Evolutionary conservation across 2,888 invertebrate species (phyloP).

Genomic region (Eupsilia transversa): DNA sequence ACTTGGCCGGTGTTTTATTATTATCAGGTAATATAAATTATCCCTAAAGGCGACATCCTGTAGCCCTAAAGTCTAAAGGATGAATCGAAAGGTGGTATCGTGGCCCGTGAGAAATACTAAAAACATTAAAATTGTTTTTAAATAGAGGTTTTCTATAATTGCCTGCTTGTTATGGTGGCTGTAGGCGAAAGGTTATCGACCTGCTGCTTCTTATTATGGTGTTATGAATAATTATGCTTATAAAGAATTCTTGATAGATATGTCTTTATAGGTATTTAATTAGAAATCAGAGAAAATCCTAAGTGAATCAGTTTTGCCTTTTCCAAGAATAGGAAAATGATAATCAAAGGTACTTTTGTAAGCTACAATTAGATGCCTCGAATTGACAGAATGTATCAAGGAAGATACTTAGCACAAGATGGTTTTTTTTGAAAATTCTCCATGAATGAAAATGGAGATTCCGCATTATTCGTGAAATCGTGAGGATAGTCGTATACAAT

Average conservation of each 20-base stretch:
- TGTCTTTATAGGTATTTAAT: neutral
- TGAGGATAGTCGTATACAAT: too few species aligned
- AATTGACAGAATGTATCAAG: neutral
- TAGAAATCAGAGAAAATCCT: neutral
- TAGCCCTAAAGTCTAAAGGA: neutral
- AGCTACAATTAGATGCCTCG: neutral
- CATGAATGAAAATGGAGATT: too few species aligned
- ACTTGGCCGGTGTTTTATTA: too few species aligned
- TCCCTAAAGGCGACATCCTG: neutral
- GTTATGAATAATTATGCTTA: conserved; percentile 15
- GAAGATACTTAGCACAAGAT: neutral
- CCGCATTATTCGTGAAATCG: too few species aligned
- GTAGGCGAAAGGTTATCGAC: conserved; percentile 50
- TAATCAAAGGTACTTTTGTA: neutral
- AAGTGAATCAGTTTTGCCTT: neutral
- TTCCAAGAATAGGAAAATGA: neutral
- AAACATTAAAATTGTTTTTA: conserved; percentile 21
- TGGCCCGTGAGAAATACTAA: neutral
- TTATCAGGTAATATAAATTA: neutral
- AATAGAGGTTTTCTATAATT: conserved; percentile 17
- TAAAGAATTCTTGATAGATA: conserved; percentile 1
- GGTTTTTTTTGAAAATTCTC: too few species aligned
- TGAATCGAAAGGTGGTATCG: neutral
- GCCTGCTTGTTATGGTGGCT: conserved; percentile 27
- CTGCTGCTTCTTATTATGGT: conserved; percentile 26